These are phyloP conservation scores for Drosophila stalkeri DNA, from an alignment of 2,888 invertebrate genomes.

Conservation along the genomic window DNA sequence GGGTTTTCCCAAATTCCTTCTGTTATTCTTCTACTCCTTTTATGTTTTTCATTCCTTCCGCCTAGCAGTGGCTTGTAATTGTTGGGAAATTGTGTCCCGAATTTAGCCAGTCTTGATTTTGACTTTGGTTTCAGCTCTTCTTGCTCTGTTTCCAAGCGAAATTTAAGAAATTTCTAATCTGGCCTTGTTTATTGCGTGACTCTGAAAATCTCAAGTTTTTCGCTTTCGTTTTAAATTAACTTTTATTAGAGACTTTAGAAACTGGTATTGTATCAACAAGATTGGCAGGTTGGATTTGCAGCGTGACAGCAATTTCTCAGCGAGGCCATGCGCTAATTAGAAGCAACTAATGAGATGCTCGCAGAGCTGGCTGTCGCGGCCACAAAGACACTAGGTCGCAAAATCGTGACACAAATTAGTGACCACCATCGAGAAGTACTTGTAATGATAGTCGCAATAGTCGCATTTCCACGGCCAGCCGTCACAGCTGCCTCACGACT, in stretches of 20 bases:
- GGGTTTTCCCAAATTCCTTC: conserved; percentile 46
- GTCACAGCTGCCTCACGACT: neutral
- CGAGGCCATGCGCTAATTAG: conserved; percentile 60
- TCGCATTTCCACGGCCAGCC: neutral
- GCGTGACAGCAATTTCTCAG: conserved; percentile 2
- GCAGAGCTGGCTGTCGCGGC: conserved; percentile 22
- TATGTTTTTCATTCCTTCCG: conserved; percentile 47
- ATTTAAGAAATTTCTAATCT: conserved; percentile 11
- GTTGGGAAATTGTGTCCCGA: conserved; percentile 64
- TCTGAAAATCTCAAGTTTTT: conserved; percentile 30
- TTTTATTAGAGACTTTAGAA: conserved; percentile 20
- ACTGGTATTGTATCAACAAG: neutral
- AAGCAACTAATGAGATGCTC: conserved; percentile 56
- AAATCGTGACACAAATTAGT: conserved; percentile 54
- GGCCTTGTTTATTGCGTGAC: conserved; percentile 26
- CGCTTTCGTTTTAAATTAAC: conserved; percentile 38
- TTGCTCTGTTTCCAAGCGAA: neutral
- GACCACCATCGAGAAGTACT: conserved; percentile 37
- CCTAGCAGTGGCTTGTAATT: conserved; percentile 50
- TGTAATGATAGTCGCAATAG: conserved; percentile 30
- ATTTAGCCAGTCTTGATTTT: conserved; percentile 50
- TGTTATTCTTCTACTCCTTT: conserved; percentile 44
- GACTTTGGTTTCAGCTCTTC: conserved; percentile 27
- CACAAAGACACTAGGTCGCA: conserved; percentile 24
- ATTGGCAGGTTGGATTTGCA: conserved; percentile 9